Conservation (phyloP, 2,888 invertebrate genomes). For the Serripes groenlandicus region DNA sequence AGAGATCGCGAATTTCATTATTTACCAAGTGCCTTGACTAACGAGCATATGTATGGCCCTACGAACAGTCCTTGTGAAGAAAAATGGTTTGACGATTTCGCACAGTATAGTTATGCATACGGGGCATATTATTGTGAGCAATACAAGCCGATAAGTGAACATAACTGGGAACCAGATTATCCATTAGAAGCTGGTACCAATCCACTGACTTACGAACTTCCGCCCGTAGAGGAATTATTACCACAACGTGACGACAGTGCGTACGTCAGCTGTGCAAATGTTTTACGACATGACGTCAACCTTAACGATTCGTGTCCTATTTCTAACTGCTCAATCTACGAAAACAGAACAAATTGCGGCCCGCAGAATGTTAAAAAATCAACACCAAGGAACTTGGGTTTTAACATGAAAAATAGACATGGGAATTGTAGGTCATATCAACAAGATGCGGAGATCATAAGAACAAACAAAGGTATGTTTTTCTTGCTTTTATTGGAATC, state of each 20-base stretch:
- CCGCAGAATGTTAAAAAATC: not conserved
- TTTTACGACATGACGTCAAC: not conserved
- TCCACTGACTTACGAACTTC: not conserved
- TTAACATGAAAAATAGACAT: too few species aligned
- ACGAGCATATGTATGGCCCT: too few species aligned
- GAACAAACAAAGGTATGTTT: too few species aligned
- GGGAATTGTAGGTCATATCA: too few species aligned
- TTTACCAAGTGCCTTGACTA: too few species aligned
- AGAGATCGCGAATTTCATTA: too few species aligned
- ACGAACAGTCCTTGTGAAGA: not conserved
- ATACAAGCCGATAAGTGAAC: not conserved
- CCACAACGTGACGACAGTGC: not conserved
- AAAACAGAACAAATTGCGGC: not conserved
- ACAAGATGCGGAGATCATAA: too few species aligned
- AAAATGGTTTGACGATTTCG: slow-evolving; percentile 4
- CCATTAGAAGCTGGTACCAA: not conserved
- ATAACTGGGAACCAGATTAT: not conserved
- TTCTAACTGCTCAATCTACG: not conserved
- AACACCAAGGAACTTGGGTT: too few species aligned
- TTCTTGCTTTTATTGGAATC: too few species aligned
- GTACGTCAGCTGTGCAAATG: not conserved
- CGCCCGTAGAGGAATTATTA: slow-evolving; percentile 10
- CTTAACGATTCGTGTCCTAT: not conserved
- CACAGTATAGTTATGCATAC: not conserved
- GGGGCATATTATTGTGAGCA: not conserved